These are phyloP conservation scores for Hippocampus abdominalis DNA, from an alignment of 2,113 vertebrate species.

Conservation along the genomic window DNA sequence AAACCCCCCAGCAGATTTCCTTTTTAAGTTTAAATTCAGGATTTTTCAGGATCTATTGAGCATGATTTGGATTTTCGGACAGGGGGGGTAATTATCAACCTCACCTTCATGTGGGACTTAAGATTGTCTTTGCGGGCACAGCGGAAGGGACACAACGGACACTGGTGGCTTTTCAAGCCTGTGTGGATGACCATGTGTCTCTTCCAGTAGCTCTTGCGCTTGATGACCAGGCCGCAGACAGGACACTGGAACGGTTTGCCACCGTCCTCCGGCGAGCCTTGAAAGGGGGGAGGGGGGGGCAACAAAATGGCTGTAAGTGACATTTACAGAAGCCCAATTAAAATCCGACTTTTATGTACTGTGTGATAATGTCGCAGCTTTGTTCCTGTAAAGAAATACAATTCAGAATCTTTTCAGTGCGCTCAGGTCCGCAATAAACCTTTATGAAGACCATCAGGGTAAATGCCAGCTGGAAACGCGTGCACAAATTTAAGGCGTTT, in stretches of 20 bases:
- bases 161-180: constrained; percentile 98
- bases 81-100: not conserved
- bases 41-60: not conserved
- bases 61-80: not conserved
- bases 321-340: constrained; percentile 8
- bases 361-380: not conserved
- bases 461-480: constrained; percentile 57
- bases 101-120: constrained; percentile 99
- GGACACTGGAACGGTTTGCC: constrained; percentile 99
- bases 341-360: not conserved
- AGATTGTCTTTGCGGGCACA: constrained; percentile 99
- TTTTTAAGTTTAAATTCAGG: not conserved
- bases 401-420: constrained; percentile 9
- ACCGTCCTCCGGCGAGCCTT: constrained; percentile 93
- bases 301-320: constrained; percentile 20
- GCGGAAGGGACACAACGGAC: constrained; percentile 95
- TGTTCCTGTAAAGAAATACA: constrained; percentile 16
- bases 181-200: constrained; percentile 99
- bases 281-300: constrained; percentile 13
- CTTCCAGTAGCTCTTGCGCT: constrained; percentile 99
- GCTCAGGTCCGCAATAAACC: constrained; percentile 24
- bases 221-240: constrained; percentile 97
- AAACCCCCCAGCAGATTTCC: too few species aligned
- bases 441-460: constrained; percentile 39
- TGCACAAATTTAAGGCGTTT: constrained; percentile 55